Base-by-base conservation (phyloP, 2,888 invertebrate species). In the Perizoma flavofasciatum region DNA sequence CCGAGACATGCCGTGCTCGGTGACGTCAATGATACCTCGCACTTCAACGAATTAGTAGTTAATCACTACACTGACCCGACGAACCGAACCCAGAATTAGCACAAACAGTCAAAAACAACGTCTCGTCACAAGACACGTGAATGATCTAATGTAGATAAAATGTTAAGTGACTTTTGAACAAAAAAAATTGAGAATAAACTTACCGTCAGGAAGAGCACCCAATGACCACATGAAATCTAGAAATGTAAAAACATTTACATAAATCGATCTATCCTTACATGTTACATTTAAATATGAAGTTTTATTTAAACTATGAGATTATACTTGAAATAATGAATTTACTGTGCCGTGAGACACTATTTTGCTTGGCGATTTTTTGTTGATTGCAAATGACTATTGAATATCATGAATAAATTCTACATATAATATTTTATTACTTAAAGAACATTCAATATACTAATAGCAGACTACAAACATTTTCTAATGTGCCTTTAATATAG, bases 141-240 rank as follows among this genome's bases (percentile, higher is more conserved):
- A 81, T 80, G 83, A 81, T 78, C 75, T 74, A 78, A 86, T 86
- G 85, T 79, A 73, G 79, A 76, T 69, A 70, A 75, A 75, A 74
- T 75, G 74, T 84, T 76, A 77, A 73, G 81, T 85, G 84, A 85
- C 79, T 80, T 82, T 82, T 74, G 62, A 69, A 77, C 62, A 74
- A 82, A 85, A 83, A 80, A 83, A 79, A 84, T 83, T 82, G 77
- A 80, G 76, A 82, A 78, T 76, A 61, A 85, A 96, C 97, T 97
- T 94, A 98, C 98, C 97, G 95, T 98, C 98, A 94, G 97, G 97
- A 94, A 98, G 96, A 94, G 97, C 97, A 95, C 97, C 98, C 96
- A 98, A 96, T 93, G 97, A 97, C 98, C 98, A 98, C 97, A 98
- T 97, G 96, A 98, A 97, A 97, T 98, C 98, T 98, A 96, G 94